Evolutionary conservation across 1,140 invertebrate species (phyloP).

Genomic region (Trissolcus basalis): DNA sequence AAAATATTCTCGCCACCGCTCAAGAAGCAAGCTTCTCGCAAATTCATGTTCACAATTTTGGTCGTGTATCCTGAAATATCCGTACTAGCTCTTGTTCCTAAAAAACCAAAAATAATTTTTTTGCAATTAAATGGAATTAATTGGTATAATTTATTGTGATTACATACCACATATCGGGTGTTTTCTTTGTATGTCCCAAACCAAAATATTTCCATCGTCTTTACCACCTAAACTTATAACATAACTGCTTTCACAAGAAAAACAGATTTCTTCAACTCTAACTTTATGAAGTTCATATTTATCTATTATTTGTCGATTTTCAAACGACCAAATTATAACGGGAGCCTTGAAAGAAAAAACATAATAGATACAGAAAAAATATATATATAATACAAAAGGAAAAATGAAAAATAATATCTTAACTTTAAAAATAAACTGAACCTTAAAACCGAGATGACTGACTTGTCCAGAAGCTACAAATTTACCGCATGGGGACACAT

Average conservation of each 20-base stretch:
- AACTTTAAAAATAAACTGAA: conserved; percentile 58
- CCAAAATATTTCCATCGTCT: conserved; percentile 89
- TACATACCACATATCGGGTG: conserved; percentile 80
- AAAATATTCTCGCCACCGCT: conserved; percentile 84
- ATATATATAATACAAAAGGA: conserved; percentile 2
- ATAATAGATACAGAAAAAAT: no score
- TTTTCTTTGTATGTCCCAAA: conserved; percentile 82
- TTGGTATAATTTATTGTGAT: no score
- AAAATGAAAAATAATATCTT: conserved; percentile 9
- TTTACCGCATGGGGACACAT: conserved; percentile 85
- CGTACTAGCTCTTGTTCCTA: conserved; percentile 78
- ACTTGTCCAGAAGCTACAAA: conserved; percentile 92
- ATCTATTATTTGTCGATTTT: conserved; percentile 78
- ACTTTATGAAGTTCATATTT: conserved; percentile 90
- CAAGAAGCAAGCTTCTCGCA: conserved; percentile 80
- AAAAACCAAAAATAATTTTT: no score
- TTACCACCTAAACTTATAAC: conserved; percentile 90
- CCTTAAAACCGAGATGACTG: conserved; percentile 93
- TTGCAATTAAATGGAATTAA: no score
- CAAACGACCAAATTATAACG: conserved; percentile 92
- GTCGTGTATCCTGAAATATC: conserved; percentile 82
- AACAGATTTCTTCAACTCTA: conserved; percentile 87
- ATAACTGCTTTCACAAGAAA: conserved; percentile 87
- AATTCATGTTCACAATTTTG: conserved; percentile 77
- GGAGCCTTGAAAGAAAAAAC: conserved; percentile 77